phyloP scores from a whole-genome alignment of 2,888 invertebrate species.

The Thalpophila matura region DNA sequence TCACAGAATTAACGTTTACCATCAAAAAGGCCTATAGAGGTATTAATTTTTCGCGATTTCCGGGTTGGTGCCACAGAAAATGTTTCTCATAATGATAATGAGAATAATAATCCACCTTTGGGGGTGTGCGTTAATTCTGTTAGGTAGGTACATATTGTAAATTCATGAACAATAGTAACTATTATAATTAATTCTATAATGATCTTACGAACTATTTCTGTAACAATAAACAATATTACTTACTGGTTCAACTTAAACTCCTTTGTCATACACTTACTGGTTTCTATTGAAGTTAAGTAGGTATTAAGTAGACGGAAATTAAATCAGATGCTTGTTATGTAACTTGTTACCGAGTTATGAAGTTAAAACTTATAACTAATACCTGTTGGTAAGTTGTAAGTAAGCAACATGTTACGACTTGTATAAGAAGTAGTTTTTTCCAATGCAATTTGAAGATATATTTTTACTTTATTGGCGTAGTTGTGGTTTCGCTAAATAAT shows the following conservation, averaged over 20 bases:
- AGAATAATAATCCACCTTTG: no score
- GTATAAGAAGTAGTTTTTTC: slow-evolving; percentile 14
- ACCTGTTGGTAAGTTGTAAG: slow-evolving; percentile 32
- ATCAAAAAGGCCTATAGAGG: no score
- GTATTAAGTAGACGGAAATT: slow-evolving; percentile 38
- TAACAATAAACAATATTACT: neutral
- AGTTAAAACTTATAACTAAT: slow-evolving; percentile 49
- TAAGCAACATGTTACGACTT: slow-evolving; percentile 27
- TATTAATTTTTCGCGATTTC: no score
- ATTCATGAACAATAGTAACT: neutral
- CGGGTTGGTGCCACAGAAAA: no score
- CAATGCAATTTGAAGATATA: slow-evolving; percentile 24
- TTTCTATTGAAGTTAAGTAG: slow-evolving; percentile 28
- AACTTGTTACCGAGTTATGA: slow-evolving; percentile 46
- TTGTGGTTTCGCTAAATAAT: no score
- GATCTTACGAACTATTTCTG: neutral
- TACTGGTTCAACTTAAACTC: slow-evolving; percentile 1
- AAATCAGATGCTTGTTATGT: slow-evolving; percentile 44
- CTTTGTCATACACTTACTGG: slow-evolving; percentile 23
- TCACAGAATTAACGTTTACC: no score
- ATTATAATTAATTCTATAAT: neutral
- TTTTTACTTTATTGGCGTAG: slow-evolving; percentile 13
- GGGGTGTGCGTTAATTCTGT: no score
- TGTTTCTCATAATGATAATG: no score
- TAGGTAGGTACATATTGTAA: no score